Evolutionary conservation across 2,888 invertebrate species (phyloP), one percentile per base, ranked within the genome.

Genomic region (Plutella xylostella): DNA sequence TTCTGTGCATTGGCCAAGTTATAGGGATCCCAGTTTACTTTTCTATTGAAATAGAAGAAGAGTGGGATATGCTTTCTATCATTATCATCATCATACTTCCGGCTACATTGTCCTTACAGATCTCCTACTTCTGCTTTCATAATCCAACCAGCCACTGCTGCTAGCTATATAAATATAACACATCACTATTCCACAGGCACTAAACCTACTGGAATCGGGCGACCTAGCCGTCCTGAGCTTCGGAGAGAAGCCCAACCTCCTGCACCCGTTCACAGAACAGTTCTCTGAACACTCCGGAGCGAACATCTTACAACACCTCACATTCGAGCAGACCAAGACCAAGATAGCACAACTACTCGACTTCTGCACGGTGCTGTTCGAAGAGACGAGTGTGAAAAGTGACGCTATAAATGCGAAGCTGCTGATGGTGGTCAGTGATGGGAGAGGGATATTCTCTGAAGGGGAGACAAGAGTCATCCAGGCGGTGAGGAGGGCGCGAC

Each of bases 361-460:
- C 62, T 92, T 92, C 61, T 88, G 91, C 3, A 89, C 92, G 0
- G 90, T 90, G 0, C 60, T 83, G 57, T 82, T 80, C 45, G 80
- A 82, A 45, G 71, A 79, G 31, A 73, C 70, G 58, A 75, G 71
- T 47, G 73, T 70, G 58, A 75, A 70, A 56, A 87, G 85, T 43
- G 83, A 85, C 12, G 84, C 85, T 40, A 75, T 89, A 4, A 88
- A 89, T 48, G 92, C 96, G 0, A 96, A 96, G 72, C 75, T 99
- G 34, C 70, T 99, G 53, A 87, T 99, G 14, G 89, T 99, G 9
- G 88, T 99, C 3, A 96, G 98, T 30, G 99, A 99, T 76, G 99
- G 98, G 0, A 86, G 97, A 34, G 97, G 97, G 1, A 90, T 98
- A 52, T 94, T 93, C 70, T 92, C 92, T 4, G 94, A 96, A 64